Conservation (phyloP, 2,888 invertebrate species). For the Aethes cnicana region DNA sequence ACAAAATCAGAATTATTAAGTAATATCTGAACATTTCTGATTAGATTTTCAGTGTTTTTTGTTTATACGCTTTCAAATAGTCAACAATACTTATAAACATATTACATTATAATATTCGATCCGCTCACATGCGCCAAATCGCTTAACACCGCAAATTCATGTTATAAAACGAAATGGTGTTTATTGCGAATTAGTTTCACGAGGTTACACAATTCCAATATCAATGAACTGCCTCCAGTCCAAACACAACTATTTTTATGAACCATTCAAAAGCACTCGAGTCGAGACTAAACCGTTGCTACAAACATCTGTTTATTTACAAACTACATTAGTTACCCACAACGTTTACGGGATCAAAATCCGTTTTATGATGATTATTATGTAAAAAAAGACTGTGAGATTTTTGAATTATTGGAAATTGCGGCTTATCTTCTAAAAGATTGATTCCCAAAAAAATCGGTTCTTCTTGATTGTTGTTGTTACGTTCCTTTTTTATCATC, state of each 20-base stretch:
- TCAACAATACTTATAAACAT: no score
- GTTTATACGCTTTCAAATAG: no score
- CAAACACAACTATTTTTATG: conserved; percentile 42
- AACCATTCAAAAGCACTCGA: conserved; percentile 45
- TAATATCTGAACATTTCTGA: no score
- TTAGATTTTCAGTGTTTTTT: neutral
- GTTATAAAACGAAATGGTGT: neutral
- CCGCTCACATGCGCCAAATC: no score
- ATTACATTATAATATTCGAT: no score
- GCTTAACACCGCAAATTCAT: no score
- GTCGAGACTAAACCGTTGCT: conserved; percentile 36
- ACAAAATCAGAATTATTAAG: no score
- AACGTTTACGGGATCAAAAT: conserved; percentile 3
- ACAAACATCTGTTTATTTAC: conserved; percentile 39
- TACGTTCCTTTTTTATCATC: no score
- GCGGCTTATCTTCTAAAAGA: no score
- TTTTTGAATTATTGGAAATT: conserved; percentile 4
- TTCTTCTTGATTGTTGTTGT: no score
- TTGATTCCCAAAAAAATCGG: no score
- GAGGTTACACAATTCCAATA: conserved; percentile 12
- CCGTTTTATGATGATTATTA: conserved; percentile 21
- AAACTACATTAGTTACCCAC: conserved; percentile 19
- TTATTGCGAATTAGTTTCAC: conserved; percentile 1
- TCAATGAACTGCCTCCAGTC: conserved; percentile 21
- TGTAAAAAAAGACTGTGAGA: conserved; percentile 5